Conservation (phyloP, 2,113 vertebrate species). For the Ammodytes dubius region DNA sequence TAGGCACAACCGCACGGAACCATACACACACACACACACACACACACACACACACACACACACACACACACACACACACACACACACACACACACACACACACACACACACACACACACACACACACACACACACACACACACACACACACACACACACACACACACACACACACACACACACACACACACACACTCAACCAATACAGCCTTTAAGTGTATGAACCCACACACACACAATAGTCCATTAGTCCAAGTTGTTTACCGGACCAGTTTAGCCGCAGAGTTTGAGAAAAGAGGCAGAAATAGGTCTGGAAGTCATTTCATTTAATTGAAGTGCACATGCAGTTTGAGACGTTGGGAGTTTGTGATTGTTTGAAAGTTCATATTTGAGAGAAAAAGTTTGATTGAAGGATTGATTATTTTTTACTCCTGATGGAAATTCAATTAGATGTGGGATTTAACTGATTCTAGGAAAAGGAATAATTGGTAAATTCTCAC, state of each 20-base stretch:
- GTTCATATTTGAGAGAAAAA: background rate
- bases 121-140: background rate
- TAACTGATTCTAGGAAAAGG: background rate
- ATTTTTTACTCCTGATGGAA: background rate
- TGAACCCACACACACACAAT: background rate
- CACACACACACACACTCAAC: background rate
- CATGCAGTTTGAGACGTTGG: background rate
- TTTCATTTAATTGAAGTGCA: background rate
- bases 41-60: background rate
- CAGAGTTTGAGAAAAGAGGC: too few species aligned
- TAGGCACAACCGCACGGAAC: background rate
- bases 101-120: background rate
- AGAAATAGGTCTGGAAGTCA: background rate
- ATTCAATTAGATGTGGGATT: background rate
- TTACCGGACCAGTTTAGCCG: background rate
- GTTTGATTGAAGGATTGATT: background rate
- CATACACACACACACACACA: background rate
- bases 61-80: background rate
- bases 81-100: too few species aligned
- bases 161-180: background rate
- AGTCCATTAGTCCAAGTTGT: slow-evolving; percentile 16
- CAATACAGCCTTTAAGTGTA: too few species aligned
- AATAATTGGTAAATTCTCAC: background rate
- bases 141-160: background rate
- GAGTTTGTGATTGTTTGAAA: background rate